phyloP scores from a whole-genome alignment of 1,140 invertebrate species.

The Phymorhynchus buccinoides region DNA sequence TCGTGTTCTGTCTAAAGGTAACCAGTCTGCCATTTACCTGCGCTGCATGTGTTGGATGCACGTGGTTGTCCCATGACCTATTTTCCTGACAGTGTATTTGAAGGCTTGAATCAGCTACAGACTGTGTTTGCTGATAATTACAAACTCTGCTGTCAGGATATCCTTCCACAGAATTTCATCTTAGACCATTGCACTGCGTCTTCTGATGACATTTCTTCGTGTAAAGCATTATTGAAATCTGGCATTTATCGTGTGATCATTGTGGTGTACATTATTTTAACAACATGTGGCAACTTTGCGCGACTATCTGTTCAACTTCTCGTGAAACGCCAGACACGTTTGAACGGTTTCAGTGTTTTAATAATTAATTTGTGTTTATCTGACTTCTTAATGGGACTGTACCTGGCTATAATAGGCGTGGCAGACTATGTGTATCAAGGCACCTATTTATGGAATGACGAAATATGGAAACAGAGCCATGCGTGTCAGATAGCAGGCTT shows the following conservation, averaged over 20 bases:
- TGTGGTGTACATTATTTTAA: conserved; percentile 44
- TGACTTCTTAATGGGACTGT: conserved; percentile 66
- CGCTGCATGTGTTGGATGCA: not conserved
- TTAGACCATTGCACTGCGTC: conserved; percentile 19
- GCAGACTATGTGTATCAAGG: conserved; percentile 55
- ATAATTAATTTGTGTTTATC: conserved; percentile 57
- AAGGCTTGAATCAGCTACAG: conserved; percentile 11
- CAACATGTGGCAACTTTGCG: conserved; percentile 49
- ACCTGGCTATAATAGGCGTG: conserved; percentile 60
- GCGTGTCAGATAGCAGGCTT: conserved; percentile 60
- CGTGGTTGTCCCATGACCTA: not conserved
- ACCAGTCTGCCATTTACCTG: conserved; percentile 27
- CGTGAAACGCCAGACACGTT: not conserved
- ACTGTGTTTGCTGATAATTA: conserved; percentile 41
- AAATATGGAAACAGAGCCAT: conserved; percentile 52
- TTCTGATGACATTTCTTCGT: conserved; percentile 51
- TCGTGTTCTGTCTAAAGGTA: conserved; percentile 20
- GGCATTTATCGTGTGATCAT: conserved; percentile 40
- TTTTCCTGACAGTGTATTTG: not conserved
- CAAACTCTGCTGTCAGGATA: conserved; percentile 47
- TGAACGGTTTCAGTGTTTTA: conserved; percentile 44
- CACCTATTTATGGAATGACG: conserved; percentile 54
- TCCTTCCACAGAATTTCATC: conserved; percentile 38
- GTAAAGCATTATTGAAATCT: conserved; percentile 47
- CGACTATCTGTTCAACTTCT: conserved; percentile 27